Evolutionary conservation across 2,888 invertebrate species (phyloP).

Genomic region (Chloroclysta siterata): DNA sequence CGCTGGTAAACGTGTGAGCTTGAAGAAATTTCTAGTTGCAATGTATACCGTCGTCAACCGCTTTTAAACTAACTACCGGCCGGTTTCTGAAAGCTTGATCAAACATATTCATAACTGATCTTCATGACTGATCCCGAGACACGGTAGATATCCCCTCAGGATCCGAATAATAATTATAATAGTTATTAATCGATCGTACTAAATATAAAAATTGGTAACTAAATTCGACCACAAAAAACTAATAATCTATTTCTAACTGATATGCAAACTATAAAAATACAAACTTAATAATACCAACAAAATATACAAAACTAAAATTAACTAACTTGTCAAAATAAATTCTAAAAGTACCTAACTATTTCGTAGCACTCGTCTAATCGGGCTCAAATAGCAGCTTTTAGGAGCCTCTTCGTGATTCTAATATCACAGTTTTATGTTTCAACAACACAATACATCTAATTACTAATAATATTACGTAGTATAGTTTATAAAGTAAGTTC

Average conservation of each 20-base stretch:
- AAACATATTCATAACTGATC: no score
- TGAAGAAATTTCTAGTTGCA: no score
- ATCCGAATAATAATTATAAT: no score
- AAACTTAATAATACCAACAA: conserved; percentile 11
- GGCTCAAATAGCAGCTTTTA: not conserved
- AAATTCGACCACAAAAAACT: conserved; percentile 33
- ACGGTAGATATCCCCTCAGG: no score
- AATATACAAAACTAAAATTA: conserved; percentile 8
- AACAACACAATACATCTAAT: conserved; percentile 11
- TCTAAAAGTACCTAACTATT: conserved; percentile 8
- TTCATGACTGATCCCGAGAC: no score
- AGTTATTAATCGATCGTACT: no score
- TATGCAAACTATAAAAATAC: conserved; percentile 19
- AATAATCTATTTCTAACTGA: conserved; percentile 17
- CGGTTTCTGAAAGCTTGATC: no score
- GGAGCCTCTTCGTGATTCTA: conserved; percentile 29
- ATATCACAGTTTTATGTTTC: conserved; percentile 36
- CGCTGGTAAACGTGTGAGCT: no score
- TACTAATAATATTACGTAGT: not conserved
- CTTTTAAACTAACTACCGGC: no score
- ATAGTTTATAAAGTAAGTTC: not conserved
- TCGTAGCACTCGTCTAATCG: not conserved
- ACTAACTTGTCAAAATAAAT: conserved; percentile 8
- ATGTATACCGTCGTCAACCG: no score
- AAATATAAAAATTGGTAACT: conserved; percentile 18